Base-by-base conservation (phyloP, 2,113 vertebrate genomes). In the Etheostoma cragini region DNA sequence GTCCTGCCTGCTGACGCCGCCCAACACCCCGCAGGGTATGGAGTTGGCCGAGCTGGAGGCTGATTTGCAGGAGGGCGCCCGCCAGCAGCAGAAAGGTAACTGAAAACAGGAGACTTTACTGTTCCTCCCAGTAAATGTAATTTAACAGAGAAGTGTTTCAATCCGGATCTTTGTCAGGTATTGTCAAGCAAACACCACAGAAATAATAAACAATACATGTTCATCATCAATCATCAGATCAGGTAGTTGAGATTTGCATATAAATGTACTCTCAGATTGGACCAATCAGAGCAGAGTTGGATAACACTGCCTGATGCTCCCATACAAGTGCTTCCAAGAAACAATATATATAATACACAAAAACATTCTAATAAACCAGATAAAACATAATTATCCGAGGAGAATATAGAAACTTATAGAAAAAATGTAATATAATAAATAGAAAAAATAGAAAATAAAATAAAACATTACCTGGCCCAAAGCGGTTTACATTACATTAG, bases 1-100 rank as follows among this genome's bases (percentile, higher is more conserved):
- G 0, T 96, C 95, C 77, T 96, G 95, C 87, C 88, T 96, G 66
- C 91, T 96, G 26, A 96, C 95, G 0, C 95, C 95, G 0, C 95
- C 95, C 68, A 95, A 96, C 90, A 95, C 95, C 6, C 95, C 95
- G 0, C 95, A 95, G 74, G 92, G 87, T 4, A 82, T 92, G 82
- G 95, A 95, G 83, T 92, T 89, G 72, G 78, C 89, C 0, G 91
- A 95, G 81, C 76, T 91, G 60, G 95, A 95, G 80, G 88, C 84
- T 0, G 84, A 84, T 19, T 86, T 92, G 72, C 88, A 78, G 72
- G 93, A 94, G 74, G 88, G 87, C 0, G 6, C 81, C 6, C 65
- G 60, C 3, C 91, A 87, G 11, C 84, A 84, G 7, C 76, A 50
- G 56, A 93, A 67, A 92, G 94, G 94, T 94, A 86, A 72, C 50